A percentile compares a stretch with the other conserved stretches of the same genome.
These are phyloP conservation scores for Ophion slaviceki DNA, from an alignment of 2,888 invertebrate genomes.

Conservation along the genomic window DNA sequence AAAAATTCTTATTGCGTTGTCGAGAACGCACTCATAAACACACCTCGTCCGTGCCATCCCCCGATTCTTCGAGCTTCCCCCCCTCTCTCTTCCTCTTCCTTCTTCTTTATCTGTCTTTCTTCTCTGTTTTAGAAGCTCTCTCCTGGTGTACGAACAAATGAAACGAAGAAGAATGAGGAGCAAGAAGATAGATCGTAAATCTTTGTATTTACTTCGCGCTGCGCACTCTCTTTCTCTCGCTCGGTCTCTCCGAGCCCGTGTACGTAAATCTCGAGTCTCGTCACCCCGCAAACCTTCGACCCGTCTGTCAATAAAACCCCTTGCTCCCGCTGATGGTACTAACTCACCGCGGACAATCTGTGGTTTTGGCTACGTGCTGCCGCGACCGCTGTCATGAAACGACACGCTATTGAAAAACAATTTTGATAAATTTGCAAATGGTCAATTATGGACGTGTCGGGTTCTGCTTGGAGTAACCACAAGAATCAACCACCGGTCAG, in stretches of 20 bases:
- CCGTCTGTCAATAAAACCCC: conserved; percentile 57
- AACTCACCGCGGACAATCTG: conserved; percentile 21
- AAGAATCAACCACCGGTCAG: neutral
- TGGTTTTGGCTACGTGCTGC: conserved; percentile 16
- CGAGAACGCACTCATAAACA: conserved; percentile 30
- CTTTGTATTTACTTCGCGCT: conserved; percentile 70
- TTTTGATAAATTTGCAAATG: neutral
- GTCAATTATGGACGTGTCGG: neutral
- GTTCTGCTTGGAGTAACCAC: neutral
- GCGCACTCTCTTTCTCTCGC: conserved; percentile 39
- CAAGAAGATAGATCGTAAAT: conserved; percentile 71
- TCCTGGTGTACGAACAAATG: conserved; percentile 21
- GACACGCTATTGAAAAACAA: neutral
- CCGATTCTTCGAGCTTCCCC: conserved; percentile 44
- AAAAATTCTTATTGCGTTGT: conserved; percentile 24
- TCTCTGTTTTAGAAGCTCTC: conserved; percentile 5
- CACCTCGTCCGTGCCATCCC: conserved; percentile 30
- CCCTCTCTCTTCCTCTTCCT: conserved; percentile 29
- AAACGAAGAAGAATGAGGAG: conserved; percentile 55
- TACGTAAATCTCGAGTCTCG: conserved; percentile 69
- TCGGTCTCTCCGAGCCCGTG: conserved; percentile 59
- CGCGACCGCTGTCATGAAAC: neutral
- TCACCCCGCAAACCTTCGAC: conserved; percentile 56
- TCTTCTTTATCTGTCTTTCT: conserved; percentile 13
- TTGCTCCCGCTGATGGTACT: conserved; percentile 22